A percentile compares a stretch with the other conserved stretches of the same genome.
Conservation (phyloP, 2,113 vertebrate species). For the Eubucco bourcierii region DNA sequence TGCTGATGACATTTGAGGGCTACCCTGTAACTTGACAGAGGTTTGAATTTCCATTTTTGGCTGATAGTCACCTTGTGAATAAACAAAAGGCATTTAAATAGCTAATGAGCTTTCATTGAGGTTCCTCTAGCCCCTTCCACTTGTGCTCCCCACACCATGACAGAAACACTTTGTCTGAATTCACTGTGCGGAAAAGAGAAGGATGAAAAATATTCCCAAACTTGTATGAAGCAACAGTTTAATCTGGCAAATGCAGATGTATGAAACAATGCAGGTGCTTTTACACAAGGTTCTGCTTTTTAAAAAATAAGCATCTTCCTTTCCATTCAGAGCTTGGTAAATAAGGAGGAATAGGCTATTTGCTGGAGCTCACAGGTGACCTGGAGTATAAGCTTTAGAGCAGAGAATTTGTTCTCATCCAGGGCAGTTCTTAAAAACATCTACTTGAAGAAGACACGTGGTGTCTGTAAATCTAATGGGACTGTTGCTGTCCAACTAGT, state of each 20-base stretch:
- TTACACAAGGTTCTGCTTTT: not conserved
- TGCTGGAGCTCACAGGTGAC: not conserved
- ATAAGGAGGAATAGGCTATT: not conserved
- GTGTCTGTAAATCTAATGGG: not conserved
- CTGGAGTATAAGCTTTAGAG: not conserved
- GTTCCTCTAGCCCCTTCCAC: not conserved
- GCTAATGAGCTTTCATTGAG: not conserved
- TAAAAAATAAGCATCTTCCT: not conserved
- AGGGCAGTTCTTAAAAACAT: not conserved
- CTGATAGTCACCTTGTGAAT: not conserved
- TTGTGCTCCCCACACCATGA: not conserved
- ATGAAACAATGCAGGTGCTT: rapidly evolving
- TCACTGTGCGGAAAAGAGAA: not conserved
- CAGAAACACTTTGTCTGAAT: not conserved
- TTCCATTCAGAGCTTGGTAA: not conserved
- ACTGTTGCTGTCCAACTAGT: not conserved
- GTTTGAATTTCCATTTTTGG: not conserved
- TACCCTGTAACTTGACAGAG: rapidly evolving
- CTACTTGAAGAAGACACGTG: not conserved
- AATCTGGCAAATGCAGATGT: not conserved
- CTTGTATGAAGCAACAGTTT: not conserved
- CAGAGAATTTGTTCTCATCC: not conserved
- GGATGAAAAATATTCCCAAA: not conserved
- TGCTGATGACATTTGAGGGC: not conserved
- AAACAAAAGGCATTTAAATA: not conserved